A percentile compares a stretch with the other conserved stretches of the same genome.
Evolutionary conservation across 1,140 invertebrate species (phyloP).

Genomic region (Brachionus rotundiformis): DNA sequence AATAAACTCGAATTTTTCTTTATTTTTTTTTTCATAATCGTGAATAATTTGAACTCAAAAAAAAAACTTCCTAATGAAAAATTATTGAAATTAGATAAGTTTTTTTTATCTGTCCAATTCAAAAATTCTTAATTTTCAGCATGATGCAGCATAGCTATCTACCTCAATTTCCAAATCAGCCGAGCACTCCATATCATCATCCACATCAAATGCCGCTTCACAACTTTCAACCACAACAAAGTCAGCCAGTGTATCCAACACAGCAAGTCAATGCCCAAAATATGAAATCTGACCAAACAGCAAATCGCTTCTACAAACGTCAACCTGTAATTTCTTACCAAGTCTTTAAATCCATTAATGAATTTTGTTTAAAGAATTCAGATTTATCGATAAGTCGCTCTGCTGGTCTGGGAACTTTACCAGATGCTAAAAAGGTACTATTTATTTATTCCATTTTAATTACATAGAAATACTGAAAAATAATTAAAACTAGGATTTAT

Average conservation of each 20-base stretch:
- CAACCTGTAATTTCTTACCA: not conserved
- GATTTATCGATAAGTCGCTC: not conserved
- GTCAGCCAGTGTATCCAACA: not conserved
- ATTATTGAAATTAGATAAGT: not conserved
- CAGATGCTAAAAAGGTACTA: conserved; percentile 43
- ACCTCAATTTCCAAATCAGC: conserved; percentile 43
- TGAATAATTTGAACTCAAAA: not conserved
- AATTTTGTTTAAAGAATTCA: conserved; percentile 25
- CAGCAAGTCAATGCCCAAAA: conserved; percentile 22
- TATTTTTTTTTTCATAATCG: not conserved
- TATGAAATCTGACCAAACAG: not conserved
- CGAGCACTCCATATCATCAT: conserved; percentile 16
- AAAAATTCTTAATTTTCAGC: not conserved
- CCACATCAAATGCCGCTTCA: conserved; percentile 23
- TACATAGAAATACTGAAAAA: not conserved
- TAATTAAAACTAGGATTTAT: conserved; percentile 46
- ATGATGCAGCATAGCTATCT: conserved; percentile 51
- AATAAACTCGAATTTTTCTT: not conserved
- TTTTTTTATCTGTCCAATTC: not conserved
- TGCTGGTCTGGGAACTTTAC: not conserved
- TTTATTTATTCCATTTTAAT: not conserved
- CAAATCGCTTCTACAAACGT: conserved; percentile 3
- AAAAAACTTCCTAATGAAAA: not conserved
- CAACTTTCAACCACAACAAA: not conserved
- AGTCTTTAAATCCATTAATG: not conserved